Evolutionary conservation across 2,888 invertebrate genomes (phyloP).

Genomic region (Paralinhomoeus sp.): DNA sequence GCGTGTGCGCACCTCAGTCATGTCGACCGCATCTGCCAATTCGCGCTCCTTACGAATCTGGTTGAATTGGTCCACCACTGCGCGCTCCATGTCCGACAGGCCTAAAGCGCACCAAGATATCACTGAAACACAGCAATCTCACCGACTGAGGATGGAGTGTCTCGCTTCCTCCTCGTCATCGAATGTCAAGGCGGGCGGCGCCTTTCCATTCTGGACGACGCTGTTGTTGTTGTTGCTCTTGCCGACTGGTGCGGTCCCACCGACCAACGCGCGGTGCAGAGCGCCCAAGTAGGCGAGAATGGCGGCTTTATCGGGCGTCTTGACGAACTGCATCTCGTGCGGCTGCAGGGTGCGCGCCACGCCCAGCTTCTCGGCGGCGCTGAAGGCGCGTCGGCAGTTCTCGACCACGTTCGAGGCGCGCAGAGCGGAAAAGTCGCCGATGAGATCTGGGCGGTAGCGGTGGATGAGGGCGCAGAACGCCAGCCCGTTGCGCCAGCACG

Average conservation of each 20-base stretch:
- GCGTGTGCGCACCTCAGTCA: no score
- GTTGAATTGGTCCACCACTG: slow-evolving; percentile 3
- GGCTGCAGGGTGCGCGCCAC: slow-evolving; percentile 3
- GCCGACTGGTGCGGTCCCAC: neutral
- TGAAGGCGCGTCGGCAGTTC: slow-evolving; percentile 12
- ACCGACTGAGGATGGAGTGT: neutral
- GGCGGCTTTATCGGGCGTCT: slow-evolving; percentile 6
- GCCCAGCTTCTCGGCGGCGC: slow-evolving; percentile 7
- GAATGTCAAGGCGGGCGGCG: neutral
- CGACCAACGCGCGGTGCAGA: slow-evolving; percentile 1
- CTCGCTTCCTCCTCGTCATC: neutral
- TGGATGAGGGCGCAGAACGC: slow-evolving; percentile 21
- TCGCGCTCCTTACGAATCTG: neutral
- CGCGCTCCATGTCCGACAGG: neutral
- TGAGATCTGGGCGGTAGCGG: slow-evolving; percentile 6
- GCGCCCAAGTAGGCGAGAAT: slow-evolving; percentile 5
- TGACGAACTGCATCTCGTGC: slow-evolving; percentile 4
- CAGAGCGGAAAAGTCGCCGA: slow-evolving; percentile 3
- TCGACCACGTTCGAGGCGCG: slow-evolving; percentile 9
- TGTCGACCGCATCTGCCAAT: neutral
- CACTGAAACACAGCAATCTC: neutral
- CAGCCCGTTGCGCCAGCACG: slow-evolving; percentile 16
- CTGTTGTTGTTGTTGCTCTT: neutral
- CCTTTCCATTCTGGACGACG: neutral
- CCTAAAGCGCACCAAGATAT: neutral